These are phyloP conservation scores for Drepana arcuata DNA, from an alignment of 1,140 invertebrate species.

Conservation along the genomic window DNA sequence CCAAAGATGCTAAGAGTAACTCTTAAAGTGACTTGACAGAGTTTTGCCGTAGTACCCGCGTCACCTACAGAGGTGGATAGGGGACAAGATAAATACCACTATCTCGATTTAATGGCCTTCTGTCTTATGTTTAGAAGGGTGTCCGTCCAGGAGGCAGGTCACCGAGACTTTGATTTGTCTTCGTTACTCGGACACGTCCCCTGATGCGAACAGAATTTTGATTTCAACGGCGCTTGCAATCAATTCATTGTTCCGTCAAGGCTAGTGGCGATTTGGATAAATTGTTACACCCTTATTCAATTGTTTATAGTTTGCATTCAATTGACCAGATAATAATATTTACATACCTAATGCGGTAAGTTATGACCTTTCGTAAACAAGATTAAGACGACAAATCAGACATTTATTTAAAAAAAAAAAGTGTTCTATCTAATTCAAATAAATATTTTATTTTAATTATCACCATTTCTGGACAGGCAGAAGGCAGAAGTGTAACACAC, in stretches of 20 bases:
- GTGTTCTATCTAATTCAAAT: too few species aligned
- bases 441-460: too few species aligned
- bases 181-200: slow-evolving; percentile 60
- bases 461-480: too few species aligned
- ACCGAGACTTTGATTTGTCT: slow-evolving; percentile 62
- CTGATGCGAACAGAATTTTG: slow-evolving; percentile 46
- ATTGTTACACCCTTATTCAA: neutral
- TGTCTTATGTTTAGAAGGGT: slow-evolving; percentile 48
- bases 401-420: neutral
- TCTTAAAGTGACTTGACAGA: too few species aligned
- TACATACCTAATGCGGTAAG: neutral
- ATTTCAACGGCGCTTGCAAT: slow-evolving; percentile 28
- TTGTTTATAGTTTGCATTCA: neutral
- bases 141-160: slow-evolving; percentile 45
- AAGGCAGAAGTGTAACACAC: too few species aligned
- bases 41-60: too few species aligned
- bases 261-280: neutral
- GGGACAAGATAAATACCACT: slow-evolving; percentile 65
- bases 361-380: neutral
- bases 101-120: slow-evolving; percentile 62
- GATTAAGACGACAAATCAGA: neutral
- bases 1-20: too few species aligned
- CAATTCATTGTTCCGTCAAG: slow-evolving; percentile 22
- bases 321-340: neutral
- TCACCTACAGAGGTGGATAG: too few species aligned